Evolutionary conservation across 1,140 invertebrate genomes (phyloP), one percentile per base, ranked within the genome.

Genomic region (Drosophila sulfurigaster): DNA sequence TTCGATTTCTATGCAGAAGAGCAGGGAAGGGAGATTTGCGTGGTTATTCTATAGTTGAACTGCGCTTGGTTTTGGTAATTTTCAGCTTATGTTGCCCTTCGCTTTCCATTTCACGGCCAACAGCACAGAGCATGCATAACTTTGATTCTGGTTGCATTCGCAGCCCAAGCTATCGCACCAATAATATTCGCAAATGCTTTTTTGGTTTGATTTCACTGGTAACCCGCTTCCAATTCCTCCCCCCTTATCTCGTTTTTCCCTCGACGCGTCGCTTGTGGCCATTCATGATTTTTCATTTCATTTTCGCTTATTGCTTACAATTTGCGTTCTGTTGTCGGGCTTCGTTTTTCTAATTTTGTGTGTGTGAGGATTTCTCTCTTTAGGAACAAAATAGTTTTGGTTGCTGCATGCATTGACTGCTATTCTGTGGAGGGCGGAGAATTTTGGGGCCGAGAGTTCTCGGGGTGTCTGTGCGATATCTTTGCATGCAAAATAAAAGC

Each of bases 261-360:
- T 20, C 13, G 13, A 16, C 58, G 20, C 13, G 35, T 28, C 43
- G n/a, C 60, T 64, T 28, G 52, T 82, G 76, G 76, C 79, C 76
- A 87, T 83, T 88, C 85, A 85, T 88, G 85, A 89, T 79, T 89
- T 88, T 89, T 88, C 85, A 88, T 88, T 88, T 88, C 85, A 85
- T 88, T 89, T 89, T 88, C 85, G 85, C 81, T 88, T 89, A 89
- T 88, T 88, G 85, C 85, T 79, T 89, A 86, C 83, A 89, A 78
- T 81, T 89, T 78, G 70, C 74, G 78, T 88, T 87, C 70, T 78
- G 85, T 70, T 83, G 73, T 59, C 54, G 67, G 63, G 48, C 71
- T 88, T 85, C 58, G 74, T 58, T 73, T 85, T 88, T 88, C 85
- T 89, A 88, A 88, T 88, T 89, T 88, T 52, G 64, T 73, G 51